Evolutionary conservation across 2,113 vertebrate genomes (phyloP), one percentile per base, ranked within the genome.

Genomic region (Meles meles): DNA sequence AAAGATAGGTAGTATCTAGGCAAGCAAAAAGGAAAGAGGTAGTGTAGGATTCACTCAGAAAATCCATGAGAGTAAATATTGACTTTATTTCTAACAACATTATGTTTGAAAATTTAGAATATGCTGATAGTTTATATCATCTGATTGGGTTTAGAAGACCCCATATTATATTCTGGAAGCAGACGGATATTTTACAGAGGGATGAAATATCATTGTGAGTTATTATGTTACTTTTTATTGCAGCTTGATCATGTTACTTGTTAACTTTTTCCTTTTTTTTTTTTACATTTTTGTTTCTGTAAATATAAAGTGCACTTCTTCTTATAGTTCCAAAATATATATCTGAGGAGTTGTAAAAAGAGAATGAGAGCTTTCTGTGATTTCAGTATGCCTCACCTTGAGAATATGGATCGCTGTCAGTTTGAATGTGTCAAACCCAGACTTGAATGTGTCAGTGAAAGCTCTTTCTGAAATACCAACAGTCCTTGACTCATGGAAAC

Each of bases 131-230:
- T 27, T 88, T 86, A 6, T 17, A 89, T 11, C 3, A 12, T 72
- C 89, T 92, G 67, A 83, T 37, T 92, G 31, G 1, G 12, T 72
- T 95, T 85, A 1, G 67, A 77, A 95, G 29, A 87, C 23, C 59
- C 59, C n/a, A 92, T 94, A 90, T 96, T 82, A n/a, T 61, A 88
- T 31, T 39, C 90, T 81, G 55, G n/a, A 93, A 95, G 74, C 84
- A 97, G 84, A 92, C 87, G 74, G n/a, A 2, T 76, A 65, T 67
- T 90, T 91, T 81, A 92, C 61, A 34, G 42, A 74, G 57, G 47
- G 61, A 97, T 86, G 86, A 96, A 93, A 31, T 88, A 96, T 88
- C 31, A 94, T n/a, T 79, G 42, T 81, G 39, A 95, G 72, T 95
- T 93, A 96, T n/a, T 81, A 4, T 79, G 20, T 95, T 79, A 71